A percentile compares a stretch with the other conserved stretches of the same genome.
phyloP scores from a whole-genome alignment of 2,113 vertebrate genomes.

The Gavia stellata region DNA sequence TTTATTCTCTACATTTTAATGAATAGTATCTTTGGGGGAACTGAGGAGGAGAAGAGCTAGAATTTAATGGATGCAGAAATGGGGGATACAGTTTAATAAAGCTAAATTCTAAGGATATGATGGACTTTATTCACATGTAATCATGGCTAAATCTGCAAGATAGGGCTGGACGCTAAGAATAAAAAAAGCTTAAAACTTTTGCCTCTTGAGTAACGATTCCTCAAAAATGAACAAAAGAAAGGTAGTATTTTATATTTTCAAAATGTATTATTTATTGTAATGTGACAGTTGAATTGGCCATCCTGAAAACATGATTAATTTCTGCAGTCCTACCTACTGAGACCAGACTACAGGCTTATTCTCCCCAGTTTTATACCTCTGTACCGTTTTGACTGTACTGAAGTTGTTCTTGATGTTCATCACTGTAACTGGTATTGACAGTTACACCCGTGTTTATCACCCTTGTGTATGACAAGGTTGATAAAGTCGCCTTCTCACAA shows the following conservation, averaged over 20 bases:
- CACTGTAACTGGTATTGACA: background rate
- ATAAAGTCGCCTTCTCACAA: background rate
- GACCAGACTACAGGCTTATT: background rate
- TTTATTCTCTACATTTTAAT: conserved; percentile 53
- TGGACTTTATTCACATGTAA: background rate
- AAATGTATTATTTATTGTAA: background rate
- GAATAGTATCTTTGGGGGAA: conserved; percentile 9
- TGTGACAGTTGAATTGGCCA: background rate
- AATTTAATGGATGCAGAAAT: conserved; percentile 18
- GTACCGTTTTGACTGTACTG: background rate
- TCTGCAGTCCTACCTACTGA: background rate
- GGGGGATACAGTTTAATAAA: background rate
- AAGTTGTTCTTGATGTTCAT: background rate
- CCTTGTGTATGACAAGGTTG: background rate
- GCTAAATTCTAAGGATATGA: background rate
- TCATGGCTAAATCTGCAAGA: conserved; percentile 30
- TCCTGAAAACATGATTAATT: background rate
- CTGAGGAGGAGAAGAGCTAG: background rate
- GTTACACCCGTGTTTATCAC: background rate
- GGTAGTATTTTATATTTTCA: background rate
- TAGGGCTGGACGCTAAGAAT: background rate
- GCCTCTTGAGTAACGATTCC: background rate
- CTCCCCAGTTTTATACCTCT: background rate
- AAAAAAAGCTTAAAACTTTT: conserved; percentile 3
- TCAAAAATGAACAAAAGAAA: background rate